These are phyloP conservation scores for Fukomys damarensis DNA, from an alignment of 2,113 vertebrate species.

Conservation along the genomic window DNA sequence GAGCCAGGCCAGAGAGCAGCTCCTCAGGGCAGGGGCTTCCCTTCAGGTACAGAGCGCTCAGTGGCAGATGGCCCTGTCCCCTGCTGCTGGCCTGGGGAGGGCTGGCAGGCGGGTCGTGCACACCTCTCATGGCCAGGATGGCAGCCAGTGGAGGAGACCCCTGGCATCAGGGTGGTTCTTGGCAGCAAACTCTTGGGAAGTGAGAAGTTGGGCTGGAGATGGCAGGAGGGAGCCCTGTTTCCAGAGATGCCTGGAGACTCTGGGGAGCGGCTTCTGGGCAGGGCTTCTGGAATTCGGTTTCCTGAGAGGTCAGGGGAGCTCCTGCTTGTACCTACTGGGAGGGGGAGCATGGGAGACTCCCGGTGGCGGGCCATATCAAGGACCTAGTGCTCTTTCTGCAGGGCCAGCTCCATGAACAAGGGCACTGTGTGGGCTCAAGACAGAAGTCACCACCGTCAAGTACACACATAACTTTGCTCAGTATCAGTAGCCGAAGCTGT, in stretches of 20 bases:
- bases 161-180: too few species aligned
- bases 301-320: rapidly evolving
- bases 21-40: not conserved
- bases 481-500: not conserved
- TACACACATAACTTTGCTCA: not conserved
- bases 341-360: not conserved
- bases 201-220: not conserved
- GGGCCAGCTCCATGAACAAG: not conserved
- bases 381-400: not conserved
- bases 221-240: not conserved
- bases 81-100: not conserved
- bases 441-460: not conserved
- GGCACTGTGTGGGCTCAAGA: not conserved
- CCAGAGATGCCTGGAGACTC: not conserved
- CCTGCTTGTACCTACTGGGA: rapidly evolving
- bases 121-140: not conserved
- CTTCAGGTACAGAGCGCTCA: too few species aligned
- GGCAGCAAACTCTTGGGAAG: not conserved
- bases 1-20: not conserved
- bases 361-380: not conserved
- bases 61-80: not conserved
- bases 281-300: too few species aligned
- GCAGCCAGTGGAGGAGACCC: not conserved
- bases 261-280: not conserved
- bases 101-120: not conserved